Evolutionary conservation across 2,113 vertebrate species (phyloP), one percentile per base, ranked within the genome.

Genomic region (Okapia johnstoni): DNA sequence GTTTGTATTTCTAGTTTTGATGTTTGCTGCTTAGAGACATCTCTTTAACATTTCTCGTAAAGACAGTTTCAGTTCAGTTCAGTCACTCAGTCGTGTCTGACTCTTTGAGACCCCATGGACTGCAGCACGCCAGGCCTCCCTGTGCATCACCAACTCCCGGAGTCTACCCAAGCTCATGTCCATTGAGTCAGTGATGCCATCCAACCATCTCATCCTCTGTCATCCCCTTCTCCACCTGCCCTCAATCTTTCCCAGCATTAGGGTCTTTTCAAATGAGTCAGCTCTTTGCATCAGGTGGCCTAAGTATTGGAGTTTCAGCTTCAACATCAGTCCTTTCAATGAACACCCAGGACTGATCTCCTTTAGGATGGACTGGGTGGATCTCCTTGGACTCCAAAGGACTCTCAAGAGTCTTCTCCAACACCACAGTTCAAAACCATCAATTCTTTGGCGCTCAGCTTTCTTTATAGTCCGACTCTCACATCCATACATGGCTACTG

Each of bases 401-500:
- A 66, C 63, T 66, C 63, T 66, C 17, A 66, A 36, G 33, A 66
- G 17, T 66, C 63, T 66, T 36, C 33, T 66, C 33, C 63, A 66
- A 36, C n/a, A 70, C n/a, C 17, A 70, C 63, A 70, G 17, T 70
- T 70, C 17, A 70, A 70, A 70, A 70, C 2, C n/a, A 70, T 36
- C 0, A 70, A 21, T 23, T 21, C 66, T 70, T 40, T 10, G 0
- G 66, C 0, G 0, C 66, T 70, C n/a, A 40, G 19, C n/a, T 70
- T 40, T 40, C n/a, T 70, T 40, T 40, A 36, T 5, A 40, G 19
- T 70, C n/a, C n/a, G 36, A 12, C 19, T 70, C 33, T 66, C n/a
- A 70, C 19, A 23, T 40, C 66, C 66, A 23, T 70, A 70, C 19
- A 3, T 70, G n/a, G 2, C n/a, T 11, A 70, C 19, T 40, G n/a